Evolutionary conservation across 2,888 invertebrate genomes (phyloP), one percentile per base, ranked within the genome.

Genomic region (Patella pellucida): DNA sequence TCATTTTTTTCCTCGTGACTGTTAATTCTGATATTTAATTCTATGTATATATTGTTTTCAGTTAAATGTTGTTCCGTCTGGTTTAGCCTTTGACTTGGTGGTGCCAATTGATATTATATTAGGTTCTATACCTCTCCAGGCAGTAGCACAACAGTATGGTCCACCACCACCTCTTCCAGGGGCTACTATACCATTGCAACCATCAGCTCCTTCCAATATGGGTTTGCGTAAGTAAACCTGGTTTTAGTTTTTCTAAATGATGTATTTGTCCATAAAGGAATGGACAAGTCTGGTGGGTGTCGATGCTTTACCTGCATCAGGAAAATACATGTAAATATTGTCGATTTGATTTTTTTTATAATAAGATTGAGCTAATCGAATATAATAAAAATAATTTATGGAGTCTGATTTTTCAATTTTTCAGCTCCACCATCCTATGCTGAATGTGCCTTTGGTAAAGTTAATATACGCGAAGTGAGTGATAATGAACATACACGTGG

Each of bases 71-170:
- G 83, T 83, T 54, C 87, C 89, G 0, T 78, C 86, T 4, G 89
- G 88, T 15, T 84, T 86, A 12, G 82, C 83, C 7, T 82, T 85
- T 76, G 85, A 87, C 73, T 83, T 89, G 16, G 83, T 85, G 23
- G 85, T 89, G 19, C 88, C 88, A 9, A 73, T 89, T 16, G 86
- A 88, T 50, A 78, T 89, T 52, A 80, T 89, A 41, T 82, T 89
- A 51, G 89, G 89, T 62, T 87, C 88, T 9, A 84, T 87, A 54
- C 89, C 89, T 3, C 79, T 88, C 14, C 81, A 78, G 1, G 78
- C 78, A 70, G 81, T 84, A 7, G 79, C 85, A 9, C 81, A 83
- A 68, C 79, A 79, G 52, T 78, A 74, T 67, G 78, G 74, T 1
- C 78, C 78, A 1, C 68, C 52, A 0, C 72, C 72, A 16, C 31